A percentile compares a stretch with the other conserved stretches of the same genome.
These are phyloP conservation scores for Actinemys pallida DNA, from an alignment of 2,113 vertebrate genomes.

Conservation along the genomic window DNA sequence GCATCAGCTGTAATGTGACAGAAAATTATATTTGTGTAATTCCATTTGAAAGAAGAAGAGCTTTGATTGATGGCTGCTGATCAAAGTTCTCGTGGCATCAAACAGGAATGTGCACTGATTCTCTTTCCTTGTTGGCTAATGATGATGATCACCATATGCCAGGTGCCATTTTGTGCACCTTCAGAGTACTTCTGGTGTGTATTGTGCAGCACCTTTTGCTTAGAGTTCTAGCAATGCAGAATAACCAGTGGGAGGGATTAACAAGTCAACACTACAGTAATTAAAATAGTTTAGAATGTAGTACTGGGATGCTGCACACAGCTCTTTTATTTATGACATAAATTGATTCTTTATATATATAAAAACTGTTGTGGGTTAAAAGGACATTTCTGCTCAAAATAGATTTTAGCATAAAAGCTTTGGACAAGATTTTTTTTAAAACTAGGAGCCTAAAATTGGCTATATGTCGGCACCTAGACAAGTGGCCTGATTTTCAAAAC, in stretches of 20 bases:
- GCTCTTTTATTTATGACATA: neutral
- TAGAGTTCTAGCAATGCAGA: neutral
- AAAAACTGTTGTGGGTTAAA: neutral
- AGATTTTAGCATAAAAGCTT: neutral
- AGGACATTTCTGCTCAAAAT: neutral
- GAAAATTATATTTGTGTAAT: conserved; percentile 4
- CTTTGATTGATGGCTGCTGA: conserved; percentile 9
- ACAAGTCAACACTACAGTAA: neutral
- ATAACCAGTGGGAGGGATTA: neutral
- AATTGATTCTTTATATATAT: neutral
- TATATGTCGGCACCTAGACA: no score
- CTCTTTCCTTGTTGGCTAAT: neutral
- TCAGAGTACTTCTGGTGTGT: neutral
- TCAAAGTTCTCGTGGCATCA: neutral
- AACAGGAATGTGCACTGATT: neutral
- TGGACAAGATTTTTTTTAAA: neutral
- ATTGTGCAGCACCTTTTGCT: neutral
- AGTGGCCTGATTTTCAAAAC: neutral
- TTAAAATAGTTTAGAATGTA: neutral
- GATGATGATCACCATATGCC: neutral
- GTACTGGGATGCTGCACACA: neutral
- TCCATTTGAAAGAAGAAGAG: conserved; percentile 2
- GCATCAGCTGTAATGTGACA: conserved; percentile 18
- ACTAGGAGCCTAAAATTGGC: neutral
- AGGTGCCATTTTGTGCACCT: neutral